These are phyloP conservation scores for Orthosia incerta DNA, from an alignment of 2,888 invertebrate species.

Conservation along the genomic window DNA sequence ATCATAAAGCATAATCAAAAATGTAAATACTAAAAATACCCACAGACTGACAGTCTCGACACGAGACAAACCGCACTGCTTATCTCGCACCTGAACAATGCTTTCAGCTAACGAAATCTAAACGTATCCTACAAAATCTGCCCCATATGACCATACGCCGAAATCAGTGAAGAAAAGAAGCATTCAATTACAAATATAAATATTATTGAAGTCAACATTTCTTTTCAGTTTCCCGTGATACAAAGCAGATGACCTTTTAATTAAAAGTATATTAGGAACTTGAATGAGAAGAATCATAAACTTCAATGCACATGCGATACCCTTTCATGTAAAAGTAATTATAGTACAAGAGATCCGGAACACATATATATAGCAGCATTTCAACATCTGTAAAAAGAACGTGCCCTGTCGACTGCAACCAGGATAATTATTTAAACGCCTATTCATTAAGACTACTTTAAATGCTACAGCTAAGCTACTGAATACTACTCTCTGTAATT, in stretches of 20 bases:
- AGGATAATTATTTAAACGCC: slow-evolving; percentile 70
- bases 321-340: slow-evolving; percentile 68
- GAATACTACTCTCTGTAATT: slow-evolving; percentile 32
- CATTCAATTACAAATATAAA: background rate
- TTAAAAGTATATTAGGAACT: slow-evolving; percentile 26
- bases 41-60: background rate
- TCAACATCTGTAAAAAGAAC: slow-evolving; percentile 63
- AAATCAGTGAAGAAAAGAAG: background rate
- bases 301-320: slow-evolving; percentile 66
- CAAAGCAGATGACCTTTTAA: slow-evolving; percentile 57
- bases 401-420: slow-evolving; percentile 69
- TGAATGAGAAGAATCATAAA: slow-evolving; percentile 64
- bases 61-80: slow-evolving; percentile 7
- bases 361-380: slow-evolving; percentile 46
- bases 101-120: background rate
- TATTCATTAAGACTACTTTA: slow-evolving; percentile 63
- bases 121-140: background rate
- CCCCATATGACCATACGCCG: background rate
- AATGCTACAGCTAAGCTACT: slow-evolving; percentile 53
- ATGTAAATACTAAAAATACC: slow-evolving; percentile 38
- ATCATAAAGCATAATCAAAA: slow-evolving; percentile 34
- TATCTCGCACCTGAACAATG: slow-evolving; percentile 7
- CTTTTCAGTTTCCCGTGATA: slow-evolving; percentile 24
- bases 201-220: slow-evolving; percentile 5
- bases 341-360: slow-evolving; percentile 58